A percentile compares a stretch with the other conserved stretches of the same genome.
These are phyloP conservation scores for Enteromius mattozi DNA, from an alignment of 2,797 vertebrate genomes.

Conservation along the genomic window DNA sequence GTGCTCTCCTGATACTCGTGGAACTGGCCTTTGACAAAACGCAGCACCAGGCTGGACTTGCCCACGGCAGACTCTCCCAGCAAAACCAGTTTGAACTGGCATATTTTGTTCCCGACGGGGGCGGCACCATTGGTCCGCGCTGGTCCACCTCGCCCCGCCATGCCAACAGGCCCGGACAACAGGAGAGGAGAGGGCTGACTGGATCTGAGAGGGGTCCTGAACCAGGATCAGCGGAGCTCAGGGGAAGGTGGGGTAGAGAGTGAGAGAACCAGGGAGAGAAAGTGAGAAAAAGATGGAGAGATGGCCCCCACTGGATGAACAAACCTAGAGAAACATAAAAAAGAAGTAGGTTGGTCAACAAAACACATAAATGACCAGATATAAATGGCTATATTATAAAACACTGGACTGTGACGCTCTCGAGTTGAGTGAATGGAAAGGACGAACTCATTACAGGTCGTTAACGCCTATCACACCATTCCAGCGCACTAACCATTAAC, in stretches of 20 bases:
- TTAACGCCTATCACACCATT: slow-evolving; percentile 18
- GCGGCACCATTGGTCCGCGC: slow-evolving; percentile 91
- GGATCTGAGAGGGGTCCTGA: slow-evolving; percentile 18
- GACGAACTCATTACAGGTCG: background rate
- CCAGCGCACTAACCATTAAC: slow-evolving; percentile 22
- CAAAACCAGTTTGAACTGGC: slow-evolving; percentile 98
- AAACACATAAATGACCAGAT: background rate
- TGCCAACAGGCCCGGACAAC: slow-evolving; percentile 67
- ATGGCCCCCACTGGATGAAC: background rate
- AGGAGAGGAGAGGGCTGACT: slow-evolving; percentile 43
- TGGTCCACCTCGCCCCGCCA: slow-evolving; percentile 94
- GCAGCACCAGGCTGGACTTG: slow-evolving; percentile 97
- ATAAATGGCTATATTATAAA: background rate
- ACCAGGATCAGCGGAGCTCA: slow-evolving; percentile 36
- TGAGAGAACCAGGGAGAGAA: slow-evolving; percentile 55
- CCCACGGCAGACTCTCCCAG: slow-evolving; percentile 96
- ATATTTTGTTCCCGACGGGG: slow-evolving; percentile 95
- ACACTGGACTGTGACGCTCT: background rate
- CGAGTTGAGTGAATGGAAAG: slow-evolving; percentile 7
- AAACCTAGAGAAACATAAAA: slow-evolving; percentile 17
- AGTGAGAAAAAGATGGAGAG: slow-evolving; percentile 47
- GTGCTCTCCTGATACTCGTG: slow-evolving; percentile 99
- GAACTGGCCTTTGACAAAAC: slow-evolving; percentile 98
- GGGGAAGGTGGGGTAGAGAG: slow-evolving; percentile 60
- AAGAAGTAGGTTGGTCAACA: background rate